Conservation (phyloP, 2,113 vertebrate genomes). For the Gavialis gangeticus region DNA sequence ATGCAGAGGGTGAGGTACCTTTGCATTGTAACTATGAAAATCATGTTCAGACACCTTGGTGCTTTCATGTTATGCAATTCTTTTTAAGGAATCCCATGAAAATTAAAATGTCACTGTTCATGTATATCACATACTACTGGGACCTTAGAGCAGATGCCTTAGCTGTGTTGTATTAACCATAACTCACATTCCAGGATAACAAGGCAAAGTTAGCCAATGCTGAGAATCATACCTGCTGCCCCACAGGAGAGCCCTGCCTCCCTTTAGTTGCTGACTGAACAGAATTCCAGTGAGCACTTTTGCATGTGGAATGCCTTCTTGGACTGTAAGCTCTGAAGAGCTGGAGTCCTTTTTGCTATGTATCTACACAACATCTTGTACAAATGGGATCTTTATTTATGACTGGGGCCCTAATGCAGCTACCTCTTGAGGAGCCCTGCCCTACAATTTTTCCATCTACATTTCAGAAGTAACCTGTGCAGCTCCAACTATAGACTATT, state of each 20-base stretch:
- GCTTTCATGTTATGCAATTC: slow-evolving; percentile 31
- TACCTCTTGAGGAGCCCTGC: neutral
- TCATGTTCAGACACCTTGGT: neutral
- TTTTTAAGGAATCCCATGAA: slow-evolving; percentile 36
- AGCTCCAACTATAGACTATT: neutral
- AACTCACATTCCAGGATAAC: neutral
- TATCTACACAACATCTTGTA: neutral
- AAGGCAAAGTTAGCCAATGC: neutral
- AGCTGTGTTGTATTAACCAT: neutral
- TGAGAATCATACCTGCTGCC: neutral
- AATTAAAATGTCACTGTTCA: slow-evolving; percentile 64
- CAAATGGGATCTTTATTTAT: neutral
- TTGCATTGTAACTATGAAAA: slow-evolving; percentile 12
- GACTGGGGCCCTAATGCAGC: rapidly evolving
- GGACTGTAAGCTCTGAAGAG: neutral
- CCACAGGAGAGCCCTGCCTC: neutral
- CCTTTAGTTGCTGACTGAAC: neutral
- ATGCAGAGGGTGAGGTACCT: neutral
- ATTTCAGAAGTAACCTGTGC: neutral
- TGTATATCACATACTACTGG: neutral
- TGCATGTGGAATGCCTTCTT: neutral
- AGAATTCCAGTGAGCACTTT: neutral
- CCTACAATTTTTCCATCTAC: neutral
- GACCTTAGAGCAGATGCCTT: slow-evolving; percentile 9
- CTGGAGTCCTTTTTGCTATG: neutral